Evolutionary conservation across 92 coral and sea anemone species (phyloP).

Genomic region (Montipora capitata): DNA sequence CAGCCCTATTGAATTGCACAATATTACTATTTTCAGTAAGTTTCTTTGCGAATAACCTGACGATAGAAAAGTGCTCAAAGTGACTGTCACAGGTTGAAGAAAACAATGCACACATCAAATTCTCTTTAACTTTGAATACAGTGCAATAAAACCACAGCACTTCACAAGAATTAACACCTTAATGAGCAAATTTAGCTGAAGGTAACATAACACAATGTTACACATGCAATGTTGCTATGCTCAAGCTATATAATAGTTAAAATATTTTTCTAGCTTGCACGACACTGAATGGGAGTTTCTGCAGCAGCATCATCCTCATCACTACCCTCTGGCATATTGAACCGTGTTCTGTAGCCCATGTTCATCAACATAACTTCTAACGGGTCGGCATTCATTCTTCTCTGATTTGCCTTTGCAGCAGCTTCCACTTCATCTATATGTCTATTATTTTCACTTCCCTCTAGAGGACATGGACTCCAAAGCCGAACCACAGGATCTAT

Average conservation of each 20-base stretch:
- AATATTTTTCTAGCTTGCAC: constrained; percentile 79
- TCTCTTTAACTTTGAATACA: background rate
- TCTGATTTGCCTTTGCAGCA: constrained; percentile 96
- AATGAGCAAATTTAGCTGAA: background rate
- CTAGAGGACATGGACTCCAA: constrained; percentile 94
- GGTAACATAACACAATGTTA: background rate
- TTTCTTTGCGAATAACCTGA: background rate
- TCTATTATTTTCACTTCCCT: constrained; percentile 70
- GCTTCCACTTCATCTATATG: constrained; percentile 94
- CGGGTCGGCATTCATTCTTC: constrained; percentile 99
- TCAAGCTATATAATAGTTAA: background rate
- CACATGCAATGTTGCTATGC: background rate
- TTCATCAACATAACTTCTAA: constrained; percentile 98
- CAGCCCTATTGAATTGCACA: background rate
- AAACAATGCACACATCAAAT: background rate
- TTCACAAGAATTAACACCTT: background rate
- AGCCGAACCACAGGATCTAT: constrained; percentile 97
- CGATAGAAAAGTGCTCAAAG: background rate
- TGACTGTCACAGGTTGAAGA: background rate
- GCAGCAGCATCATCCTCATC: constrained; percentile 84
- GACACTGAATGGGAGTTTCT: constrained; percentile 88
- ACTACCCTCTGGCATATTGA: constrained; percentile 89
- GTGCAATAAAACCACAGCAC: background rate
- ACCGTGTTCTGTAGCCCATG: constrained; percentile 92
- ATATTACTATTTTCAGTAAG: no score